Evolutionary conservation across 2,113 vertebrate species (phyloP).

Genomic region (Indicator maculatus): DNA sequence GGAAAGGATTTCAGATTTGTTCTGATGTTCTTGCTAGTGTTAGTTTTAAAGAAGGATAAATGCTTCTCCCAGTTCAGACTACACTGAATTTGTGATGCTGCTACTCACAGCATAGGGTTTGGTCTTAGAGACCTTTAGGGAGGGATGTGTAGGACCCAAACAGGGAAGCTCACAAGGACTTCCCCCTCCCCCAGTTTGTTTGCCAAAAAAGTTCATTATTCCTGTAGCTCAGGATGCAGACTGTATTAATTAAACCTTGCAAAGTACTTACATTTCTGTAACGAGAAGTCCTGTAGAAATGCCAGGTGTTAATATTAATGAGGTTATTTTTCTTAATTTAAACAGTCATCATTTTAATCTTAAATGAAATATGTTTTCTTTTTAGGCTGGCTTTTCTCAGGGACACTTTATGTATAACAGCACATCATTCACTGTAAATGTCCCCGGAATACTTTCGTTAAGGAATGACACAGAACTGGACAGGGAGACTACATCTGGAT

Average conservation of each 20-base stretch:
- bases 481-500: conserved; percentile 75
- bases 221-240: background rate
- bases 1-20: background rate
- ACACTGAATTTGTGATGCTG: background rate
- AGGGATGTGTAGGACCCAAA: background rate
- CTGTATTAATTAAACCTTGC: background rate
- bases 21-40: background rate
- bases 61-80: background rate
- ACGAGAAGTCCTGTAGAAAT: background rate
- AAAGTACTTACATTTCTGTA: background rate
- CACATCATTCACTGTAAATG: conserved; percentile 73
- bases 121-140: background rate
- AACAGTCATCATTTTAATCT: background rate
- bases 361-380: background rate
- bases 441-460: conserved; percentile 74
- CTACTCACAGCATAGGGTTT: background rate
- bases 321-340: background rate
- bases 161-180: background rate
- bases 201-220: background rate
- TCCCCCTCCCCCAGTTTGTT: background rate
- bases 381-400: conserved; percentile 75
- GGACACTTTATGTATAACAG: conserved; percentile 73
- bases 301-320: background rate
- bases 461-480: conserved; percentile 73
- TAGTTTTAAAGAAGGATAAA: background rate